Percentiles rank a stretch among this genome's conserved stretches.
These are phyloP conservation scores for Drymonia ruficornis DNA, from an alignment of 2,888 invertebrate genomes.

Conservation along the genomic window DNA sequence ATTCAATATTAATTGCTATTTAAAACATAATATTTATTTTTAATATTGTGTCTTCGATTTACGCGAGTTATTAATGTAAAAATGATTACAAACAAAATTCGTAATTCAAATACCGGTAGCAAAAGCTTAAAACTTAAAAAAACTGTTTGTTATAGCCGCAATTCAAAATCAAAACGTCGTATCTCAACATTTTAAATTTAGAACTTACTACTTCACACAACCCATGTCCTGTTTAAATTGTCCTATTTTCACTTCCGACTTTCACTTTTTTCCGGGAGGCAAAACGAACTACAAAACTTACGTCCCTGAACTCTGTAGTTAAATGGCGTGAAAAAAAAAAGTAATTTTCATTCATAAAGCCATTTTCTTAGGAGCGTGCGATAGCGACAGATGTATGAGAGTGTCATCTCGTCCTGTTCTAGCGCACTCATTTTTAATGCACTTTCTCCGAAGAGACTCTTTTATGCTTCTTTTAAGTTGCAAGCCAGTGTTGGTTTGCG, in stretches of 20 bases:
- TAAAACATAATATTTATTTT: not conserved
- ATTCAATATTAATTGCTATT: not conserved
- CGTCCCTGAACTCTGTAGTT: slow-evolving; percentile 71
- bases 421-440: slow-evolving; percentile 78
- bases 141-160: no score
- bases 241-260: not conserved
- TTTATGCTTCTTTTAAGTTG: slow-evolving; percentile 73
- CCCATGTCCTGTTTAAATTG: not conserved
- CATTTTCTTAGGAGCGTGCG: slow-evolving; percentile 72
- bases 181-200: no score
- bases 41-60: not conserved
- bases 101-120: not conserved
- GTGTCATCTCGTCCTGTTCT: slow-evolving; percentile 53
- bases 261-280: slow-evolving; percentile 56
- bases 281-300: slow-evolving; percentile 63
- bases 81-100: not conserved
- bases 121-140: not conserved
- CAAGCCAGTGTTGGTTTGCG: slow-evolving; percentile 41
- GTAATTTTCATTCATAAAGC: slow-evolving; percentile 82
- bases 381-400: slow-evolving; percentile 45
- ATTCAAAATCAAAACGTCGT: no score
- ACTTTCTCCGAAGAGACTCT: slow-evolving; percentile 72
- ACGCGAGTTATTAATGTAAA: no score
- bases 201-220: not conserved
- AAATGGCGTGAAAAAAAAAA: slow-evolving; percentile 80